phyloP scores from a whole-genome alignment of 2,888 invertebrate genomes.

The Brenthis daphne region DNA sequence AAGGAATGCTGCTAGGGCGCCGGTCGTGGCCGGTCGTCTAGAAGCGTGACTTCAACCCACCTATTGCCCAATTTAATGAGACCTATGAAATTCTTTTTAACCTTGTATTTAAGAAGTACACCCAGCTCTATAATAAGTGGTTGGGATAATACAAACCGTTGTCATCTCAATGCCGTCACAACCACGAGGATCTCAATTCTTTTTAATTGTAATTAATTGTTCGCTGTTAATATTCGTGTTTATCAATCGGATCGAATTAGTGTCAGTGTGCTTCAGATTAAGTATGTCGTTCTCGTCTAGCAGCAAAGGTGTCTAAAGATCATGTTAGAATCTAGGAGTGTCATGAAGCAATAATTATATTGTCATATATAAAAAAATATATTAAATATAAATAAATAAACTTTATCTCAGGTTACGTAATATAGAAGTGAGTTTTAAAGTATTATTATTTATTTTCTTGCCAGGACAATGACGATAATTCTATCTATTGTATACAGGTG shows the following conservation, averaged over 20 bases:
- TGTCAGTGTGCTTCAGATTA: slow-evolving; percentile 52
- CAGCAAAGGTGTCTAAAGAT: neutral
- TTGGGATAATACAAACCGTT: slow-evolving; percentile 68
- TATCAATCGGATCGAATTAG: slow-evolving; percentile 73
- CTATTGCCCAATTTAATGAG: slow-evolving; percentile 50
- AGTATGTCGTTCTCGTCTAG: neutral
- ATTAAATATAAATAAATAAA: no score
- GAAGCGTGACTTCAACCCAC: slow-evolving; percentile 66
- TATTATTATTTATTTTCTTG: no score
- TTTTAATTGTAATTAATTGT: slow-evolving; percentile 78
- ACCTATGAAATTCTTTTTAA: slow-evolving; percentile 48
- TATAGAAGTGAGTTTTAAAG: no score
- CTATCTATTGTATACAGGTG: no score
- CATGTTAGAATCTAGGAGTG: neutral
- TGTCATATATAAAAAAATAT: no score
- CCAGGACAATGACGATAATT: no score
- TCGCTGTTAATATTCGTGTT: slow-evolving; percentile 65
- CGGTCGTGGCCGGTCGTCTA: slow-evolving; percentile 69
- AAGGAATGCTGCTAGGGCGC: slow-evolving; percentile 69
- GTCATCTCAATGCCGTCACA: slow-evolving; percentile 79
- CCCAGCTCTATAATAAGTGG: slow-evolving; percentile 50
- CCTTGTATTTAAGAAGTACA: slow-evolving; percentile 17
- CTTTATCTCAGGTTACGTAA: no score
- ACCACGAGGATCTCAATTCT: slow-evolving; percentile 72
- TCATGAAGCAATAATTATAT: neutral